phyloP scores from a whole-genome alignment of 1,140 invertebrate genomes.

The Orchesella cincta region DNA sequence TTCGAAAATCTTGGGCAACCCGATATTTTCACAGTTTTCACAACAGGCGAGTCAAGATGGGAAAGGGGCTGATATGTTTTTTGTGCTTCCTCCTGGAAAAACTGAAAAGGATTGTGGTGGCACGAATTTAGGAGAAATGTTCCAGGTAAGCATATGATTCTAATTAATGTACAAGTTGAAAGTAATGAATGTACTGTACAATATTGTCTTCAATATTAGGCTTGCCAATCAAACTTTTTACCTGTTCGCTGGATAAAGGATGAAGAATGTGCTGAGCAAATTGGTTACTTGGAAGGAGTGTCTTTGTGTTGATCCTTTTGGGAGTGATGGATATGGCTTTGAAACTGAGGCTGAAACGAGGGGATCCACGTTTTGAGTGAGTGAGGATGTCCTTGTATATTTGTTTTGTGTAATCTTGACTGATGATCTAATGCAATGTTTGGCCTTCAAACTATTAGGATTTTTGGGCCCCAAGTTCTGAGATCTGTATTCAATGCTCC shows the following conservation, averaged over 20 bases:
- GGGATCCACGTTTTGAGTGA: too few relatives aligned
- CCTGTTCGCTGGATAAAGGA: not conserved
- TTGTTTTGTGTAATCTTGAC: too few relatives aligned
- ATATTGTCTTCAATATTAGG: not conserved
- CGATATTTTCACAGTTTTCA: conserved; percentile 20
- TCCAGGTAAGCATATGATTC: not conserved
- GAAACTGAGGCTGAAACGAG: too few relatives aligned
- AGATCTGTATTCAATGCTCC: conserved; percentile 70
- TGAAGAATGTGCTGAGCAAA: not conserved
- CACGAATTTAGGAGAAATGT: not conserved
- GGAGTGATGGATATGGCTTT: not conserved
- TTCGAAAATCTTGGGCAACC: not conserved
- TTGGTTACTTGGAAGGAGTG: not conserved
- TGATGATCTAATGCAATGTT: not conserved
- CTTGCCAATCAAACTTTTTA: not conserved
- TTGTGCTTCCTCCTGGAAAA: not conserved
- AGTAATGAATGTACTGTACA: not conserved
- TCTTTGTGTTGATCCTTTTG: conserved; percentile 1
- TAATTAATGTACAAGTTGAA: not conserved
- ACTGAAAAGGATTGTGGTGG: not conserved
- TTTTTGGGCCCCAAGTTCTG: conserved; percentile 79
- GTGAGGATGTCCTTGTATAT: too few relatives aligned
- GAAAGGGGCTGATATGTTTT: not conserved
- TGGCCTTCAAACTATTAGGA: conserved; percentile 55
- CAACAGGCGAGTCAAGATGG: not conserved